Conservation (phyloP, 2,113 vertebrate species). For the Percina caprodes region DNA sequence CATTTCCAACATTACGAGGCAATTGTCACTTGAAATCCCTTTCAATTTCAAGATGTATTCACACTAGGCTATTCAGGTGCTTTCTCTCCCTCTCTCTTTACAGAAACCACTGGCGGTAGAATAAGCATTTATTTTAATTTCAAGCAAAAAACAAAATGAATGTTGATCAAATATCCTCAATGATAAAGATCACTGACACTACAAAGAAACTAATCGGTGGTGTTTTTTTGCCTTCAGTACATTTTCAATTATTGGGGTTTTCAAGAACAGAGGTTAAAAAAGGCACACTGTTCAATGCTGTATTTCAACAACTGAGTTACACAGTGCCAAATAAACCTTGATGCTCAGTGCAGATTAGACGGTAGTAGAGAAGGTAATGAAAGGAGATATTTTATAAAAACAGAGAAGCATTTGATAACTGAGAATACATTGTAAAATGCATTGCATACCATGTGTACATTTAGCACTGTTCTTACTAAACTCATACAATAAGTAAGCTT, state of each 20-base stretch:
- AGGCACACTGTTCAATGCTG: neutral
- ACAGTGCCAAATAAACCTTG: neutral
- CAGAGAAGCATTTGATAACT: neutral
- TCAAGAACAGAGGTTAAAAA: neutral
- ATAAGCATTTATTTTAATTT: neutral
- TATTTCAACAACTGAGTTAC: neutral
- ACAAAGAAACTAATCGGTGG: neutral
- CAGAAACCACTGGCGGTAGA: neutral
- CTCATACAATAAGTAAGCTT: neutral
- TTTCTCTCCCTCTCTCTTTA: neutral
- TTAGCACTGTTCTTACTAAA: neutral
- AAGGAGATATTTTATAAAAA: neutral
- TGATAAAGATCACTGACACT: neutral
- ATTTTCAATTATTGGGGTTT: constrained; percentile 3
- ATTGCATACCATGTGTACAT: neutral
- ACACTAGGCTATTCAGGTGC: neutral
- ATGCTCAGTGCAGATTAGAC: neutral
- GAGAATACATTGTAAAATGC: neutral
- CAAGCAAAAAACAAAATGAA: neutral
- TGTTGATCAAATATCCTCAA: neutral
- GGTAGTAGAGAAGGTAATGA: too few species aligned
- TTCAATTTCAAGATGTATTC: constrained; percentile 23
- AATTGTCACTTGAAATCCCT: constrained; percentile 12
- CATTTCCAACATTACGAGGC: constrained; percentile 7
- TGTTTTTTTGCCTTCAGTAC: neutral